Base-by-base conservation (phyloP, 1,140 invertebrate species). In the Drosophila orena region DNA sequence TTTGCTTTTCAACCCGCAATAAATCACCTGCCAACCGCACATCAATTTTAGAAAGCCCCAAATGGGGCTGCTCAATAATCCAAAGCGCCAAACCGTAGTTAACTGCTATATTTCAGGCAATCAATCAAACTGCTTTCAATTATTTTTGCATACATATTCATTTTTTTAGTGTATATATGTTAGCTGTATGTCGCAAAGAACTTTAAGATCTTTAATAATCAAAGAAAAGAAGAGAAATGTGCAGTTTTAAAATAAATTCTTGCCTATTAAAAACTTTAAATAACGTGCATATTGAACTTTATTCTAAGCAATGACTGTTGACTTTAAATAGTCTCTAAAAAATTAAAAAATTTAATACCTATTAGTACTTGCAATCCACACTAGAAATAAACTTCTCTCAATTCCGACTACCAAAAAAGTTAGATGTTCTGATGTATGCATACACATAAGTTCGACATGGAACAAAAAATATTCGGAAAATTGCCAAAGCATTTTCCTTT, bases 21-120 rank as follows among this genome's bases (percentile, higher is more conserved):
- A 75, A 58, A 75, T 75, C 72, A 75, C 72, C 72, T 58, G 53
- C 53, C 53, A 62, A 35, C 71, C 72, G 53, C 72, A 57, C 71
- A 75, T 75, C 59, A 65, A 75, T 75, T 75, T 75, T 20, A 27
- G 74, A 50, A 17, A 37, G 43, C 11, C 4, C 17, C 17, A 17
- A 27, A 20, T 22, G 20, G 14, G 14, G 15, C 37, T 38, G 47
- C 14, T 14, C 34, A 20, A 7, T n/a, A 15, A 46, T 37, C 20
- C 10, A 30, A 5, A 37, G 43, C 24, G 56, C 35, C 49, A 34
- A 38, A 43, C 50, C 50, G 62, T 72, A 56, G 58, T 75, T 75
- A 75, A 75, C 66, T 59, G 68, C 47, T 50, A 50, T 46, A 52
- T 8, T 50, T 11, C 15, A 17, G 35, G 42, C 60, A 47, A 75